Conservation (phyloP, 2,113 vertebrate species). For the Chiloscyllium plagiosum region DNA sequence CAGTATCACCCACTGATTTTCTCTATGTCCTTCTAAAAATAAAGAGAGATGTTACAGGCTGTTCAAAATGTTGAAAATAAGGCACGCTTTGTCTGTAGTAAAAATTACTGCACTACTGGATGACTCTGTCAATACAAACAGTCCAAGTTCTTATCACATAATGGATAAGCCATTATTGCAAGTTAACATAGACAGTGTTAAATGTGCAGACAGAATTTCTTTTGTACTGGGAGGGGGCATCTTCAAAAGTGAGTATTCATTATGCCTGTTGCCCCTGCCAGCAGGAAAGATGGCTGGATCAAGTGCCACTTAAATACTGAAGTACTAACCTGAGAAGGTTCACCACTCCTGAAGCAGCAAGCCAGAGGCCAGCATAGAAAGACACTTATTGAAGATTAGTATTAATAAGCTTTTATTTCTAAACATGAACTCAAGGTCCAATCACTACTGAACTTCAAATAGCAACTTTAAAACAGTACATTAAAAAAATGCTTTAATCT, state of each 20-base stretch:
- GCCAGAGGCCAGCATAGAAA: no score
- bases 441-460: neutral
- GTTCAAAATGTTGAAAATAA: neutral
- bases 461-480: neutral
- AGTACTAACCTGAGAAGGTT: no score
- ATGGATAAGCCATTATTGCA: neutral
- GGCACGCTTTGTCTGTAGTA: neutral
- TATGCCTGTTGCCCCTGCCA: no score
- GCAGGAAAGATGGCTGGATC: no score
- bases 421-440: neutral
- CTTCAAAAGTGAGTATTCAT: no score
- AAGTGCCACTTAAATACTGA: no score
- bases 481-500: neutral
- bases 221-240: neutral
- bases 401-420: neutral
- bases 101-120: neutral
- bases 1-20: neutral
- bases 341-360: no score
- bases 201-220: neutral
- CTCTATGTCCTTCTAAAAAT: neutral
- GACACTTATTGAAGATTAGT: neutral
- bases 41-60: neutral
- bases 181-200: neutral
- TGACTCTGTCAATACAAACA: neutral
- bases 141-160: neutral